These are phyloP conservation scores for Epiperipatus broadwayi DNA, from an alignment of 2,888 invertebrate species.

Conservation along the genomic window DNA sequence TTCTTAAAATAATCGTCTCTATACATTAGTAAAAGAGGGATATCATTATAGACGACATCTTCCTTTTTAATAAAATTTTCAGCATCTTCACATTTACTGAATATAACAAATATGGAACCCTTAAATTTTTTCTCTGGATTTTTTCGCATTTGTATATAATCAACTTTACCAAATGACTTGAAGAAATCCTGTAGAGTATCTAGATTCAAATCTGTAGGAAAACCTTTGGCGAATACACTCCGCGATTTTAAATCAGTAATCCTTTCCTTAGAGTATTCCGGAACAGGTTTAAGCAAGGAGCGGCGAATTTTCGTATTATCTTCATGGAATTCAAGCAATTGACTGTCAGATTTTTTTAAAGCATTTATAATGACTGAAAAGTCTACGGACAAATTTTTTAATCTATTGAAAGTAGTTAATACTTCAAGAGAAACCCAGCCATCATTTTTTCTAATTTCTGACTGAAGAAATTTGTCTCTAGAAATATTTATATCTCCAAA, in stretches of 20 bases:
- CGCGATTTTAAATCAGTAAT: conserved; percentile 52
- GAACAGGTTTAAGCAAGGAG: conserved; percentile 49
- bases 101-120: conserved; percentile 79
- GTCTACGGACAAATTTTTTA: conserved; percentile 49
- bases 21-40: conserved; percentile 20
- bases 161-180: conserved; percentile 23
- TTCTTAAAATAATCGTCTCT: conserved; percentile 30
- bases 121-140: conserved; percentile 17
- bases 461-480: conserved; percentile 76
- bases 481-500: conserved; percentile 81
- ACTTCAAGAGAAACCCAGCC: conserved; percentile 68
- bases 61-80: conserved; percentile 52
- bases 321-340: conserved; percentile 49
- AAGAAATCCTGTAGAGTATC: conserved; percentile 27
- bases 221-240: conserved; percentile 60
- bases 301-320: conserved; percentile 52
- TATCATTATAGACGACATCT: conserved; percentile 40
- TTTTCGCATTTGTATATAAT: conserved; percentile 19
- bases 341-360: conserved; percentile 48
- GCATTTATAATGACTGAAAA: conserved; percentile 48
- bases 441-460: conserved; percentile 60
- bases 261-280: conserved; percentile 62
- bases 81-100: conserved; percentile 57
- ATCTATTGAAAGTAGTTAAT: conserved; percentile 68
- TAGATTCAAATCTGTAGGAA: conserved; percentile 22